Evolutionary conservation across 2,888 invertebrate genomes (phyloP), one percentile per base, ranked within the genome.

Genomic region (Aphelenchoides bicaudatus): DNA sequence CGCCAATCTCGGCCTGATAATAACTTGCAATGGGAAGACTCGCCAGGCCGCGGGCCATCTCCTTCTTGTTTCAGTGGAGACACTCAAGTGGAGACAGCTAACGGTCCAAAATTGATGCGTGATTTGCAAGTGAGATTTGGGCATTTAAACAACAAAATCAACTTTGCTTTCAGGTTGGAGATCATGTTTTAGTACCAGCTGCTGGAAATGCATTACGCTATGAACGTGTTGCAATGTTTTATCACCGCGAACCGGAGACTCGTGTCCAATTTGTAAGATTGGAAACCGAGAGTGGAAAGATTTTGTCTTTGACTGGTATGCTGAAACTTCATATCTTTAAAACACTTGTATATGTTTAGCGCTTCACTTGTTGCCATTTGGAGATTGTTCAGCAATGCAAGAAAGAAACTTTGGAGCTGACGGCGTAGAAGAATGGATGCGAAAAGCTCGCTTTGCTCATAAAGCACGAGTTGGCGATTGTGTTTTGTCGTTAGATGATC

Each of bases 201-300:
- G 63, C 70, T 10, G 67, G 64, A 8, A 65, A 62, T 39, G 66
- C 70, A 1, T 56, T 71, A 23, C 70, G 71, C 56, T 77, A 73
- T 61, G 77, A 77, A 39, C 58, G 70, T 27, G 72, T 77, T 10
- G 77, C 77, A 53, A 71, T 78, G 72, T 77, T 77, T 67, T 77
- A 77, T 48, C 77, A 77, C 43, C 59, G 73, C 30, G 70, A 75
- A 34, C 71, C 72, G 13, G 61, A 72, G 25, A 73, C 71, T 0
- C 38, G 56, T 6, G 68, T 69, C 1, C 61, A 65, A 25, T 77
- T 77, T 39, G 63, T 74, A 6, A 56, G 63, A 29, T 51, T 77
- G 3, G 63, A 65, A 48, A 78, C 77, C 0, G 65, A 66, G 34
- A 58, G 60, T 10, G 77, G 77, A 39, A 70, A 67, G 58, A 64